These are phyloP conservation scores for Platycheirus rosarum DNA, from an alignment of 2,888 invertebrate species.

Conservation along the genomic window DNA sequence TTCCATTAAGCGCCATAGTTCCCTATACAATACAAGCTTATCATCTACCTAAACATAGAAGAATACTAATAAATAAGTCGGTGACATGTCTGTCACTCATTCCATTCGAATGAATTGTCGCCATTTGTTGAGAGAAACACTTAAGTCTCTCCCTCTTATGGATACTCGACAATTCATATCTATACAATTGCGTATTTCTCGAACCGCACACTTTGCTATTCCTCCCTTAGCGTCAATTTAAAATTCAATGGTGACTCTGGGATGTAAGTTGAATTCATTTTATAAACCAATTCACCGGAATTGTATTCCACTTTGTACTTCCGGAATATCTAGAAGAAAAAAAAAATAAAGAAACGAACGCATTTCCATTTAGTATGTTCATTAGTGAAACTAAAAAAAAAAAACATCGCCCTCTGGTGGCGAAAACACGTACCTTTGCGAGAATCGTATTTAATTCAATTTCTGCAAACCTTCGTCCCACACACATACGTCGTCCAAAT, in stretches of 20 bases:
- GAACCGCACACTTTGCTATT: slow-evolving; percentile 69
- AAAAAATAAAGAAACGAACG: slow-evolving; percentile 1
- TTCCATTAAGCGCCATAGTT: slow-evolving; percentile 29
- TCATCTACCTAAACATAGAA: slow-evolving; percentile 7
- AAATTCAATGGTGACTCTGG: slow-evolving; percentile 89
- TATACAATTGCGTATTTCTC: not conserved
- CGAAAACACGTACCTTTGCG: slow-evolving; percentile 85
- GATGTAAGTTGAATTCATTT: slow-evolving; percentile 89
- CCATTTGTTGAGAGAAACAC: not conserved
- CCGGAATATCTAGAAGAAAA: slow-evolving; percentile 85
- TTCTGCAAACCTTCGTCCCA: slow-evolving; percentile 92
- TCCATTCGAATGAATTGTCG: not conserved
- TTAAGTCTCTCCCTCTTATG: slow-evolving; percentile 1
- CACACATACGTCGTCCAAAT: slow-evolving; percentile 89
- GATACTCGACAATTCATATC: not conserved
- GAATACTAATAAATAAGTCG: slow-evolving; percentile 18
- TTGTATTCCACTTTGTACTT: slow-evolving; percentile 88
- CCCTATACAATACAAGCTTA: not conserved
- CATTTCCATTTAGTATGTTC: not conserved
- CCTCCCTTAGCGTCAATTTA: slow-evolving; percentile 83
- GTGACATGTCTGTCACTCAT: slow-evolving; percentile 43
- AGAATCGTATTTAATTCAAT: slow-evolving; percentile 89
- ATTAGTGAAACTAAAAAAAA: not conserved
- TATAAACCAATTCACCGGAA: slow-evolving; percentile 87
- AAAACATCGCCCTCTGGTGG: slow-evolving; percentile 3